Evolutionary conservation across 2,888 invertebrate species (phyloP).

Genomic region (Ormia ochracea): DNA sequence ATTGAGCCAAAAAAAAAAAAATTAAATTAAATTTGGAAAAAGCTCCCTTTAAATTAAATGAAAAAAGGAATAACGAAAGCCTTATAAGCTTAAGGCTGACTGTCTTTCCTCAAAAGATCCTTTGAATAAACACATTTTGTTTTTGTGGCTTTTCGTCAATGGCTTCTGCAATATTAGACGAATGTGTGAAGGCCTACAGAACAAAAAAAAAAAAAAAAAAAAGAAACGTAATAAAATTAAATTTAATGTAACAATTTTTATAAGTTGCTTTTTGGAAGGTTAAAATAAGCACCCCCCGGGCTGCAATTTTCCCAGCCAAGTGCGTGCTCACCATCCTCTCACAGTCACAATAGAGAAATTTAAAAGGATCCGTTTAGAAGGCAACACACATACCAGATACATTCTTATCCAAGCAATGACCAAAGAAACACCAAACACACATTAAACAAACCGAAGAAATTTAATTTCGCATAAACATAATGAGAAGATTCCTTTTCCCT

Average conservation of each 20-base stretch:
- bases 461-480: conserved; percentile 76
- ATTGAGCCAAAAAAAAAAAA: background rate
- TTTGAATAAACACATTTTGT: conserved; percentile 40
- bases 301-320: background rate
- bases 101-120: conserved; percentile 33
- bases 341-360: background rate
- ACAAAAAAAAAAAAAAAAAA: background rate
- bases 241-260: conserved; percentile 45
- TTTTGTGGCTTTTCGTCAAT: conserved; percentile 57
- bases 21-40: conserved; percentile 23
- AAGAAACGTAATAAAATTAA: conserved; percentile 31
- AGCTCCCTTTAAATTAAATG: conserved; percentile 4
- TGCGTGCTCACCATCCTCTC: background rate
- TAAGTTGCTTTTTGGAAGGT: conserved; percentile 7
- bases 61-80: background rate
- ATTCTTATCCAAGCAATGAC: too few species aligned
- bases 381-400: too few species aligned
- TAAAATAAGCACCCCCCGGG: conserved; percentile 38
- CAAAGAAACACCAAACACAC: conserved; percentile 59
- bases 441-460: conserved; percentile 75
- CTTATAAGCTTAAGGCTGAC: conserved; percentile 37
- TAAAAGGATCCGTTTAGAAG: background rate
- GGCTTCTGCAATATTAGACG: conserved; percentile 46
- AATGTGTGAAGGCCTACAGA: conserved; percentile 28
- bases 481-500: conserved; percentile 70